phyloP scores from a whole-genome alignment of 2,888 invertebrate species.

The Hirtodrosophila confusa region DNA sequence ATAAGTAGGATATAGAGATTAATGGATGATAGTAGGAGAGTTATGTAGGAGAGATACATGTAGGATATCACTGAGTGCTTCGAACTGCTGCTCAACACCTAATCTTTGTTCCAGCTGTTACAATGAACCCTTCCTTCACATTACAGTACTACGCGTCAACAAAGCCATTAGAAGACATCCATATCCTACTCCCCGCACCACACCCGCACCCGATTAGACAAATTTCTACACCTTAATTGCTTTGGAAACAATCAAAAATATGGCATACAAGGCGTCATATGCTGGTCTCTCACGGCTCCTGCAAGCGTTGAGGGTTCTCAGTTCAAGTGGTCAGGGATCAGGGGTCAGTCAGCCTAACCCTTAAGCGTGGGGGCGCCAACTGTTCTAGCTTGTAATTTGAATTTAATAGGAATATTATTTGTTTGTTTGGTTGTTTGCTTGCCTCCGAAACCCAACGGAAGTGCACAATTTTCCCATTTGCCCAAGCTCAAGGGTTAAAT shows the following conservation, averaged over 20 bases:
- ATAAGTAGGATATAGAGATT: too few species aligned
- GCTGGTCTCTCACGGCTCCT: conserved; percentile 54
- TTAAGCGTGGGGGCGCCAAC: conserved; percentile 50
- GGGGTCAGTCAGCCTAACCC: conserved; percentile 35
- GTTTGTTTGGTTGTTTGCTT: conserved; percentile 53
- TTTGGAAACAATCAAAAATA: conserved; percentile 68
- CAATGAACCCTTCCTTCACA: conserved; percentile 30
- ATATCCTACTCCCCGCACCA: neutral
- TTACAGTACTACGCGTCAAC: conserved; percentile 52
- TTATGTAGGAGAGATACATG: conserved; percentile 1
- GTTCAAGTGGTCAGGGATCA: conserved; percentile 59
- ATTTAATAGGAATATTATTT: conserved; percentile 70
- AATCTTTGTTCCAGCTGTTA: conserved; percentile 53
- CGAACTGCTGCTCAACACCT: conserved; percentile 4
- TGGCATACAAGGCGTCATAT: conserved; percentile 61
- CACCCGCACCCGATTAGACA: conserved; percentile 59
- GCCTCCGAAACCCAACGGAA: conserved; percentile 44
- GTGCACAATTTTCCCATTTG: conserved; percentile 52
- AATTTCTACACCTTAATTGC: conserved; percentile 71
- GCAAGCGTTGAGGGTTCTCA: conserved; percentile 39
- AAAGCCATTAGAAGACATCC: conserved; percentile 37
- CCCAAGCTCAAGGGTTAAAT: conserved; percentile 50
- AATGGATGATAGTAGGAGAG: too few species aligned
- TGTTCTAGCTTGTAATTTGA: conserved; percentile 70
- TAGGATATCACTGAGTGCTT: neutral